A percentile compares a stretch with the other conserved stretches of the same genome.
These are phyloP conservation scores for Pyrrhia umbra DNA, from an alignment of 2,888 invertebrate genomes.

Conservation along the genomic window DNA sequence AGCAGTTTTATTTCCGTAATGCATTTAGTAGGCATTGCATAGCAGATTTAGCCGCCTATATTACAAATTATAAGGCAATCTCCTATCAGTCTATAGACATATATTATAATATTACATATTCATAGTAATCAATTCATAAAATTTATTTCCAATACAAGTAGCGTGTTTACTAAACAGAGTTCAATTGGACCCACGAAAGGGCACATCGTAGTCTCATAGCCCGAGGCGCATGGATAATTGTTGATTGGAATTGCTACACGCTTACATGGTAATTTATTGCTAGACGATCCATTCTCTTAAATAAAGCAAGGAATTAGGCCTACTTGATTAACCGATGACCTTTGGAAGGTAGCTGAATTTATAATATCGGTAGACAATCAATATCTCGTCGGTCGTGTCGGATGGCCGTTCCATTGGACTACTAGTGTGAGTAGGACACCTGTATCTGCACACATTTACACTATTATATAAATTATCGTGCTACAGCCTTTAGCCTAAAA, in stretches of 20 bases:
- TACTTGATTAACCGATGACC: conserved; percentile 18
- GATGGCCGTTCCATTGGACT: neutral
- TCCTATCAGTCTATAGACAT: too few species aligned
- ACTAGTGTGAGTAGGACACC: neutral
- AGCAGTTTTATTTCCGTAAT: too few species aligned
- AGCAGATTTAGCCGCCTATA: too few species aligned
- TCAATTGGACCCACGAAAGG: conserved; percentile 59
- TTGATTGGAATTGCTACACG: conserved; percentile 51
- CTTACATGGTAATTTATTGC: conserved; percentile 39
- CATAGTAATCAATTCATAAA: conserved; percentile 13
- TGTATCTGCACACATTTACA: too few species aligned
- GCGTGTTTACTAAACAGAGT: conserved; percentile 64
- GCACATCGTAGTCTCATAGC: conserved; percentile 62
- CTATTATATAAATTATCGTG: too few species aligned
- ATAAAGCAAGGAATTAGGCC: conserved; percentile 13
- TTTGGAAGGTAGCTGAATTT: conserved; percentile 7
- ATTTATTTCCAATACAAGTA: conserved; percentile 36
- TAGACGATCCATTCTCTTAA: conserved; percentile 22
- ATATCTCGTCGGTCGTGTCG: neutral
- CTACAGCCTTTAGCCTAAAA: too few species aligned
- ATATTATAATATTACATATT: too few species aligned
- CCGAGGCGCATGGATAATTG: conserved; percentile 64
- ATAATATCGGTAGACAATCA: neutral
- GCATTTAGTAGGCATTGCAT: too few species aligned
- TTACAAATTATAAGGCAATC: too few species aligned